These are phyloP conservation scores for Pyrrhosoma nymphula DNA, from an alignment of 2,888 invertebrate genomes.

Conservation along the genomic window DNA sequence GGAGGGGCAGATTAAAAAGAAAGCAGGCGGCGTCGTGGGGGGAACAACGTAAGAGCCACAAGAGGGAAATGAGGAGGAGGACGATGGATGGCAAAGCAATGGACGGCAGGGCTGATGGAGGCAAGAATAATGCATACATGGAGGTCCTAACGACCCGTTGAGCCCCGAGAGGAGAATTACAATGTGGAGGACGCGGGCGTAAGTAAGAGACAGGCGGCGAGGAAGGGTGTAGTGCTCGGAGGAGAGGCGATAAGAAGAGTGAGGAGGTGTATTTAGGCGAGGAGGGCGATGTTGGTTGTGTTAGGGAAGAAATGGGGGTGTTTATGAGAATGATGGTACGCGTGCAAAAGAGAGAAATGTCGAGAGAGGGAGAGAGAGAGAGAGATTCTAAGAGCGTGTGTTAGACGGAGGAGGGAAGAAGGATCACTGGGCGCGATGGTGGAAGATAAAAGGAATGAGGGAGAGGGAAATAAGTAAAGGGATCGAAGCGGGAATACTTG, in stretches of 20 bases:
- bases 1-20: not conserved
- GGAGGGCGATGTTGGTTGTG: not conserved
- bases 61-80: not conserved
- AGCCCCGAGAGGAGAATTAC: slow-evolving; percentile 46
- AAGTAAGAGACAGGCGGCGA: slow-evolving; percentile 34
- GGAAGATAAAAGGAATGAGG: not conserved
- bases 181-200: not conserved
- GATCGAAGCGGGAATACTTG: not conserved
- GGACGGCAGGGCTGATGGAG: not conserved
- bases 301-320: not conserved
- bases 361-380: too few relatives aligned
- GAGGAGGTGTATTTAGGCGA: slow-evolving; percentile 46
- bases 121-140: slow-evolving; percentile 55
- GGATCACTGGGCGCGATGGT: not conserved
- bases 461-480: not conserved
- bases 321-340: not conserved
- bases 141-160: slow-evolving; percentile 51
- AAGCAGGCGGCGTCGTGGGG: not conserved
- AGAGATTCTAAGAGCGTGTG: not conserved
- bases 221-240: slow-evolving; percentile 12
- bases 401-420: not conserved
- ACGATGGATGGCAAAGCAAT: slow-evolving; percentile 4
- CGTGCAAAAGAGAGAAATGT: not conserved
- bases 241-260: slow-evolving; percentile 65
- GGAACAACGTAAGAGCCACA: too few relatives aligned